A percentile compares a stretch with the other conserved stretches of the same genome.
Evolutionary conservation across 64 coral and sea anemone genomes (phyloP).

Genomic region (Montipora capricornis): DNA sequence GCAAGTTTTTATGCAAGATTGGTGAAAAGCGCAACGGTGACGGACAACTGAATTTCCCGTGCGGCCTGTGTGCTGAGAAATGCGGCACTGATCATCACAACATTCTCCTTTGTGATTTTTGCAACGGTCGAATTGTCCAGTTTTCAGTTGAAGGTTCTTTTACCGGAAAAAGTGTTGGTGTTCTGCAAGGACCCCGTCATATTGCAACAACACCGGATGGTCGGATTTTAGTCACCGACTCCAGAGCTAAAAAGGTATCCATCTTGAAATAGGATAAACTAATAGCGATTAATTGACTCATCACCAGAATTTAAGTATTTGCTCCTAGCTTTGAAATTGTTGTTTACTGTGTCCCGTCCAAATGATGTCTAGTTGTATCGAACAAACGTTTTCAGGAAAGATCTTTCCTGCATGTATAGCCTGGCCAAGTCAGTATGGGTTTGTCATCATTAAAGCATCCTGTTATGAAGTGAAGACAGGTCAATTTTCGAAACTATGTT

Average conservation of each 20-base stretch:
- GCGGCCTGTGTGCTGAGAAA: conserved; percentile 45
- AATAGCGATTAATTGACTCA: too few relatives aligned
- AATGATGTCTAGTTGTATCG: too few relatives aligned
- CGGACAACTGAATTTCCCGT: conserved; percentile 22
- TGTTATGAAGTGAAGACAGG: too few relatives aligned
- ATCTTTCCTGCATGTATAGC: too few relatives aligned
- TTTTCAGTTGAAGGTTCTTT: conserved; percentile 8
- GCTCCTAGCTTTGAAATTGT: too few relatives aligned
- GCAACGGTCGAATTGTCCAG: not conserved
- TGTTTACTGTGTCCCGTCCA: too few relatives aligned
- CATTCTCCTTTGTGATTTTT: conserved; percentile 35
- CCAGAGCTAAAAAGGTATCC: not conserved
- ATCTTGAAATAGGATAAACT: not conserved
- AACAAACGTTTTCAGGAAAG: too few relatives aligned
- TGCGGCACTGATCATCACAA: not conserved
- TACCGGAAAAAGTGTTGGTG: not conserved
- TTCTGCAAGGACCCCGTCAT: not conserved
- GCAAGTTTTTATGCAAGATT: conserved; percentile 41
- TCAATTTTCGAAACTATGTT: too few relatives aligned
- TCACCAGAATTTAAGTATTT: too few relatives aligned
- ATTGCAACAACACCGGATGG: not conserved
- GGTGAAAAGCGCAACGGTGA: not conserved
- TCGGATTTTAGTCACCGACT: not conserved
- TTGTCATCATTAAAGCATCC: too few relatives aligned
- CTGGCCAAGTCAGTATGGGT: too few relatives aligned